Evolutionary conservation across 2,888 invertebrate species (phyloP), one percentile per base, ranked within the genome.

Genomic region (Lampropteryx suffumata): DNA sequence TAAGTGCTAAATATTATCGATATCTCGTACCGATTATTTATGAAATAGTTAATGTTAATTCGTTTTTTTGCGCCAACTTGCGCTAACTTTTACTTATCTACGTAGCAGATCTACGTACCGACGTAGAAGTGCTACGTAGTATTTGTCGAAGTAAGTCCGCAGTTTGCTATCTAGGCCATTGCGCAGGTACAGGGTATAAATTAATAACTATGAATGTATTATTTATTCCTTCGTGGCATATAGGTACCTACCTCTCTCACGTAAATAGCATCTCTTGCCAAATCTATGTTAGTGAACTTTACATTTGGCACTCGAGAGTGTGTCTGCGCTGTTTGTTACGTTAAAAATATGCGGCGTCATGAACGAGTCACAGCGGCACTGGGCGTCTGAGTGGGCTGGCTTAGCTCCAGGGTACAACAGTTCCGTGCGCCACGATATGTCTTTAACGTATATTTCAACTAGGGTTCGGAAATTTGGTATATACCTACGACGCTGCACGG

Each of bases 341-440:
- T 87, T 87, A 85, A 85, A 88, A 87, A 87, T 88, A 90, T 84
- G 81, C 84, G 82, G 81, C 89, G 89, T 89, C 89, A 90, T 77
- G 78, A 82, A 64, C 81, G 84, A 84, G 86, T 88, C 86, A 84
- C 81, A 78, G 73, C 67, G 69, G 69, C 68, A 67, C 65, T 67
- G 66, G 60, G 71, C 74, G 78, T 77, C 76, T 69, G 71, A 73
- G 70, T 73, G 71, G 72, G 73, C 84, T 87, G 85, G 84, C 85
- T 75, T 62, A 53, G 57, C 66, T 85, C 86, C 88, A 87, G 83
- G 55, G 65, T 67, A 67, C 60, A 50, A 65, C 67, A 65, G 68
- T 65, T 59, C 59, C 60, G 64, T 64, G 64, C 68, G 63, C 65
- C 60, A 57, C 57, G 52, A 58, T 56, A 61, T 50, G 66, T 55